Evolutionary conservation across 2,888 invertebrate genomes (phyloP).

Genomic region (Orthonevra nobilis): DNA sequence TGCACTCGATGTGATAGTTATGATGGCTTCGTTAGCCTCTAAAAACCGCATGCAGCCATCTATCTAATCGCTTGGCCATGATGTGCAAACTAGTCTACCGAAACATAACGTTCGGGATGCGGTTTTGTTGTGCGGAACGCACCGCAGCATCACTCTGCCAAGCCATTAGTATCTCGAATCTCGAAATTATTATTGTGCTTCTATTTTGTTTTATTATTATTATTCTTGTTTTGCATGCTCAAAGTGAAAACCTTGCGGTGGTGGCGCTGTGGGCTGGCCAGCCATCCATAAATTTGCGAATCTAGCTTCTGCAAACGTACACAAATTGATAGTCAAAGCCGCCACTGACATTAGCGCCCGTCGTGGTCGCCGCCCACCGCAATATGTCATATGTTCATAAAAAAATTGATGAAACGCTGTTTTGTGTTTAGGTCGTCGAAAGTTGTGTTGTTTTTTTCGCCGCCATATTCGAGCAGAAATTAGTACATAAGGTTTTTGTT

Average conservation of each 20-base stretch:
- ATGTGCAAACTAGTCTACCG: constrained; percentile 21
- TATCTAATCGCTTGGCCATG: constrained; percentile 33
- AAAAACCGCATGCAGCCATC: constrained; percentile 46
- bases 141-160: no score
- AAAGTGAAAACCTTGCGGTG: constrained; percentile 32
- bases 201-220: constrained; percentile 3
- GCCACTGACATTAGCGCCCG: no score
- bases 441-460: constrained; percentile 8
- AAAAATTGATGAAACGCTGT: constrained; percentile 51
- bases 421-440: constrained; percentile 40
- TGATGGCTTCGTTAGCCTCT: no score
- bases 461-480: background rate
- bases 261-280: constrained; percentile 10
- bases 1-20: constrained; percentile 12
- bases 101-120: constrained; percentile 29
- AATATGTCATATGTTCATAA: constrained; percentile 34
- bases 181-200: no score
- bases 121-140: background rate
- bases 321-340: no score
- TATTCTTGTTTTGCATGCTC: background rate
- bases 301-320: constrained; percentile 4
- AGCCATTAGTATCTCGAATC: no score
- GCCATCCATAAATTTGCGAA: constrained; percentile 28
- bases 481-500: background rate
- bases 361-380: background rate